phyloP scores from a whole-genome alignment of 2,797 vertebrate species.

The Dendrocincla tyrannina region DNA sequence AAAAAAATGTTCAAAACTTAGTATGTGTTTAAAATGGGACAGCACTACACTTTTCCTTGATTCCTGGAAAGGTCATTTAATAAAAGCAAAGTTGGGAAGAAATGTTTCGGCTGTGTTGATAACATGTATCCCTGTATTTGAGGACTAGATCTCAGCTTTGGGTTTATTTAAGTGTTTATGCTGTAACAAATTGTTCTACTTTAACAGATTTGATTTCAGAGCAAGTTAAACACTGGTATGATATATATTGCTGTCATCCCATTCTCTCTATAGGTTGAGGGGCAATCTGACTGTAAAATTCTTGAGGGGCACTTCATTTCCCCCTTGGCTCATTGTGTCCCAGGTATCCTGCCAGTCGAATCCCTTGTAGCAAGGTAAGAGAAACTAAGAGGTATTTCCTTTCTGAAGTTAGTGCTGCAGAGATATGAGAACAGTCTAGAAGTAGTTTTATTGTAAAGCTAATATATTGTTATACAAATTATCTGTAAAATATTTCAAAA shows the following conservation, averaged over 20 bases:
- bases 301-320: constrained; percentile 93
- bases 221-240: neutral
- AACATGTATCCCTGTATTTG: accelerated
- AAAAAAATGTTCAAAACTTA: neutral
- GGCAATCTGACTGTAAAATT: constrained; percentile 90
- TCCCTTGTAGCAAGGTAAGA: constrained; percentile 91
- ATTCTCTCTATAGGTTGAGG: constrained; percentile 81
- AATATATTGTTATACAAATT: neutral
- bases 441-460: neutral
- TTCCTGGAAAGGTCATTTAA: neutral
- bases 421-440: neutral
- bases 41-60: neutral
- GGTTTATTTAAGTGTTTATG: neutral
- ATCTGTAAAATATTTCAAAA: neutral
- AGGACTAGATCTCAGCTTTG: neutral
- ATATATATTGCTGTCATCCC: neutral
- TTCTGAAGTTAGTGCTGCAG: neutral
- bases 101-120: neutral
- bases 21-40: neutral
- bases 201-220: neutral
- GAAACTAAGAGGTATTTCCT: neutral
- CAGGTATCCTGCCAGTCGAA: constrained; percentile 90
- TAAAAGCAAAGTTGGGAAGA: neutral
- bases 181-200: neutral
- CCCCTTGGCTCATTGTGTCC: constrained; percentile 90